Percentiles rank a stretch among this genome's conserved stretches.
These are phyloP conservation scores for Agelastica alni DNA, from an alignment of 2,888 invertebrate genomes.

Conservation along the genomic window DNA sequence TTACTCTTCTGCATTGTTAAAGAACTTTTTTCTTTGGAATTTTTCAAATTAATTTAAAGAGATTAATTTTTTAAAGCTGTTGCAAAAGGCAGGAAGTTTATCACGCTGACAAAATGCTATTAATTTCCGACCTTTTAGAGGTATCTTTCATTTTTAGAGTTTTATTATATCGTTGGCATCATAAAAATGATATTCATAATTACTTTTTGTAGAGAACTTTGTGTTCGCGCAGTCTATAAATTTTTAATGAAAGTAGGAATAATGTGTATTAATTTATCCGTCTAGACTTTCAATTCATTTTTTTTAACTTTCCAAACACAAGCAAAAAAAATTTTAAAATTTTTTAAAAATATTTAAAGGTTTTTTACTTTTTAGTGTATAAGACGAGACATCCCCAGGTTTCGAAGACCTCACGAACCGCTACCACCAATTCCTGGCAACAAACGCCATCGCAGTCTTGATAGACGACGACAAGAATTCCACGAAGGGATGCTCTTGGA, in stretches of 20 bases:
- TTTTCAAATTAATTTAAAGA: not conserved
- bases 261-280: no score
- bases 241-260: no score
- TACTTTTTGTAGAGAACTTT: not conserved
- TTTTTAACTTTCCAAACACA: no score
- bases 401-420: conserved; percentile 64
- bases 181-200: not conserved
- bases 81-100: not conserved
- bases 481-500: conserved; percentile 81
- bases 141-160: not conserved
- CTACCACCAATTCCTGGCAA: conserved; percentile 61
- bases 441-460: conserved; percentile 59
- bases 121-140: not conserved
- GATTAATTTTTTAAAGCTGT: not conserved
- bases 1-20: no score
- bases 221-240: not conserved
- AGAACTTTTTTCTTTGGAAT: no score
- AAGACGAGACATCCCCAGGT: conserved; percentile 59
- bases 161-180: not conserved
- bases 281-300: no score
- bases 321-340: no score
- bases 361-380: conserved; percentile 45
- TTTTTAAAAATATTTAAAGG: no score
- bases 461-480: conserved; percentile 71
- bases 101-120: not conserved